Conservation (phyloP, 1,140 invertebrate genomes). For the Scaptomyza pallida region DNA sequence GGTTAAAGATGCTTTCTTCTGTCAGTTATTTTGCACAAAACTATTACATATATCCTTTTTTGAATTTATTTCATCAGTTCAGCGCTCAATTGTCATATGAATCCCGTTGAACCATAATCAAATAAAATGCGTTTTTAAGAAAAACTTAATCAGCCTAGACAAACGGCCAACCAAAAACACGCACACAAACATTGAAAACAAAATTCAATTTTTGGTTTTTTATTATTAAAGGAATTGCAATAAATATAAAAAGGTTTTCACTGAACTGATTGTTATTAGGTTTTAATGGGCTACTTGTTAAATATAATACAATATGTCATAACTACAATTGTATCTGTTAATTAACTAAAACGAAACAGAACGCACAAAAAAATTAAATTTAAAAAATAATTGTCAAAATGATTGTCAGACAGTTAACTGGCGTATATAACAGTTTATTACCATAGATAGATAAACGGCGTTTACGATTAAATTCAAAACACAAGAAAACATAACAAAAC, state of each 20-base stretch:
- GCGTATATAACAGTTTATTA: slow-evolving; percentile 19
- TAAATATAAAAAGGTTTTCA: slow-evolving; percentile 3
- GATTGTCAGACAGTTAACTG: slow-evolving; percentile 17
- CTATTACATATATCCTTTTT: too few species aligned
- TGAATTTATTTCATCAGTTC: too few species aligned
- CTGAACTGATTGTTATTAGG: slow-evolving; percentile 3
- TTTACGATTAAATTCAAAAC: slow-evolving; percentile 33
- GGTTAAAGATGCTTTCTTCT: too few species aligned
- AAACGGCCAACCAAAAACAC: too few species aligned
- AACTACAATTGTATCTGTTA: slow-evolving; percentile 32
- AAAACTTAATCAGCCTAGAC: too few species aligned
- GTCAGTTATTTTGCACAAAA: too few species aligned
- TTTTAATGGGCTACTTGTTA: slow-evolving; percentile 37
- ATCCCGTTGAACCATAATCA: slow-evolving; percentile 11
- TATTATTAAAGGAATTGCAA: too few species aligned
- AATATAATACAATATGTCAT: slow-evolving; percentile 45
- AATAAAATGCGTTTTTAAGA: too few species aligned
- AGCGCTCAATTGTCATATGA: slow-evolving; percentile 16
- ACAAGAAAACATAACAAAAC: slow-evolving; percentile 7
- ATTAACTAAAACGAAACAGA: slow-evolving; percentile 13
- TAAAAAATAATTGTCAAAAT: background rate
- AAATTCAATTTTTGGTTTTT: too few species aligned
- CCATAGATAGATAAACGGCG: slow-evolving; percentile 17
- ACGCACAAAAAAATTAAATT: slow-evolving; percentile 6
- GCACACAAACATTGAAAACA: slow-evolving; percentile 34